Evolutionary conservation across 2,888 invertebrate species (phyloP).

Genomic region (Chromoteleia sp.): DNA sequence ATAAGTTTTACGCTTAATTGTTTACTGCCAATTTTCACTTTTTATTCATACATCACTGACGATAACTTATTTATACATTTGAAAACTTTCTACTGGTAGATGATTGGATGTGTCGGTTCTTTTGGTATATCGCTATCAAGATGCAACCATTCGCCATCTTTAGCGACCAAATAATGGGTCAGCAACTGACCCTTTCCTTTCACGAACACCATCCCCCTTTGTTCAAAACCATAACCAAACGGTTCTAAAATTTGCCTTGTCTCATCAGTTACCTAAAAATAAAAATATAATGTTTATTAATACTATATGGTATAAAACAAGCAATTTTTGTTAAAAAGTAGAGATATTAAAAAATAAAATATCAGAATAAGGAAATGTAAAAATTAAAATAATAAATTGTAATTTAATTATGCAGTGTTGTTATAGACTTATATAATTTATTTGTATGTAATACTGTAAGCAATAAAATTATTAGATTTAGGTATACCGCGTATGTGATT

Average conservation of each 20-base stretch:
- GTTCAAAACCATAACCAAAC: constrained; percentile 97
- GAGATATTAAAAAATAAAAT: too few relatives aligned
- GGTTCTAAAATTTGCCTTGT: constrained; percentile 94
- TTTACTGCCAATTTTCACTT: constrained; percentile 13
- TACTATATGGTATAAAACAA: too few relatives aligned
- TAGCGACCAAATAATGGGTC: constrained; percentile 94
- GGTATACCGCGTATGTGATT: too few relatives aligned
- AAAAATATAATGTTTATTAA: background rate
- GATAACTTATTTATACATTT: constrained; percentile 19
- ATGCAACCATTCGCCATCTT: constrained; percentile 82
- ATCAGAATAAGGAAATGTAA: too few relatives aligned
- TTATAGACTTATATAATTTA: too few relatives aligned
- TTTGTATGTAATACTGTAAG: too few relatives aligned
- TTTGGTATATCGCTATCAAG: constrained; percentile 83
- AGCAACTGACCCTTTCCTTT: constrained; percentile 98
- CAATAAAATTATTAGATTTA: too few relatives aligned
- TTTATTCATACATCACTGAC: background rate
- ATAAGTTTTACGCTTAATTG: constrained; percentile 28
- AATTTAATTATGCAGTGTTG: too few relatives aligned
- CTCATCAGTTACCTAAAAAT: constrained; percentile 95
- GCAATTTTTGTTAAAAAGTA: too few relatives aligned
- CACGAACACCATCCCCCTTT: constrained; percentile 96
- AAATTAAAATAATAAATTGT: too few relatives aligned
- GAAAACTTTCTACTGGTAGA: constrained; percentile 79
- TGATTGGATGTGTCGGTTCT: constrained; percentile 82